Evolutionary conservation across 1,140 invertebrate genomes (phyloP).

Genomic region (Pinna nobilis): DNA sequence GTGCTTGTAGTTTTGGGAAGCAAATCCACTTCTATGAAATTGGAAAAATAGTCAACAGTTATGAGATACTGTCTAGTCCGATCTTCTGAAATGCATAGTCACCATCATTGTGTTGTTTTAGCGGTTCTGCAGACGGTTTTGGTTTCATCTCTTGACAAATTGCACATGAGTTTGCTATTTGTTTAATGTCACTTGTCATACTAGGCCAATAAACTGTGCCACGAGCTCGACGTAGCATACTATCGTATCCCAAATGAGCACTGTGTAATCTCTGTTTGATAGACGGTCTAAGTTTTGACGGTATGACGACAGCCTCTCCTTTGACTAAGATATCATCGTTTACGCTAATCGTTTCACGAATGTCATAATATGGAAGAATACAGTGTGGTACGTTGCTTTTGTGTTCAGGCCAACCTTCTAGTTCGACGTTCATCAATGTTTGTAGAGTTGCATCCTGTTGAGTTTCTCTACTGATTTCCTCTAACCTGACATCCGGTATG

Average conservation of each 20-base stretch:
- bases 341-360: no score
- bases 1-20: no score
- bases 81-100: no score
- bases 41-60: no score
- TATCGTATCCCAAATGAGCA: conserved; percentile 12
- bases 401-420: no score
- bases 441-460: no score
- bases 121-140: conserved; percentile 1
- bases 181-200: conserved; percentile 19
- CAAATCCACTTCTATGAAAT: no score
- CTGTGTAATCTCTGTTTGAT: conserved; percentile 28
- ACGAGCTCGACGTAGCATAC: conserved; percentile 19
- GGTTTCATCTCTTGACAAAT: conserved; percentile 27
- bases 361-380: conserved; percentile 37
- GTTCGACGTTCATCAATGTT: no score
- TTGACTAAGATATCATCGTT: conserved; percentile 29
- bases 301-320: conserved; percentile 27
- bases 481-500: no score
- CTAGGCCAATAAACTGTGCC: conserved; percentile 25
- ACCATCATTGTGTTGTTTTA: conserved; percentile 9
- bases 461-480: no score
- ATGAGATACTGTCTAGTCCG: no score
- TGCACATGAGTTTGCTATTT: conserved; percentile 7
- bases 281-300: conserved; percentile 6
- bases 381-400: no score